phyloP scores from a whole-genome alignment of 1,140 invertebrate genomes.

The Ostrea denselamellosa region DNA sequence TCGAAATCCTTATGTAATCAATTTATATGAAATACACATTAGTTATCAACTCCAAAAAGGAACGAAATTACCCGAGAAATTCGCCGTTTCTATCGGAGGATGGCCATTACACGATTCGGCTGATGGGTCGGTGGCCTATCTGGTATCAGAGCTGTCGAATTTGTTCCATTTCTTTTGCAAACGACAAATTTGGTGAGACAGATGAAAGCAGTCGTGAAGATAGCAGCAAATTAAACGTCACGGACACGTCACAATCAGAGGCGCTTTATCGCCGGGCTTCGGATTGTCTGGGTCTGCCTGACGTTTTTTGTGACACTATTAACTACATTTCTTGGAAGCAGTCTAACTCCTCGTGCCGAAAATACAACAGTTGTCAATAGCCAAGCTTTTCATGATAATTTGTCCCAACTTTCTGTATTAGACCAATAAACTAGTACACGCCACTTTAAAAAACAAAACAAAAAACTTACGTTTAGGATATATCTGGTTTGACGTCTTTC shows the following conservation, averaged over 20 bases:
- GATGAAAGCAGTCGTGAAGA: constrained; percentile 34
- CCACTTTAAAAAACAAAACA: too few species aligned
- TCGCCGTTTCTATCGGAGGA: background rate
- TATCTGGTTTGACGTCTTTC: too few species aligned
- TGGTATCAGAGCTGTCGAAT: constrained; percentile 11
- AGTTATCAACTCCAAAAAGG: constrained; percentile 10
- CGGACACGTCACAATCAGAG: constrained; percentile 5
- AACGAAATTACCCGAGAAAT: constrained; percentile 9
- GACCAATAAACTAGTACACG: too few species aligned
- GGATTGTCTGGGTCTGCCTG: background rate
- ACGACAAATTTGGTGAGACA: constrained; percentile 37
- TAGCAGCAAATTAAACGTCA: constrained; percentile 38
- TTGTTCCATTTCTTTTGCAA: constrained; percentile 18
- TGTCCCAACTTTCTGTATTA: too few species aligned
- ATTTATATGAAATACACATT: constrained; percentile 6
- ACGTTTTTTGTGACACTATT: constrained; percentile 18
- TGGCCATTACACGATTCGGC: constrained; percentile 5
- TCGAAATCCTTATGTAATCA: constrained; percentile 14
- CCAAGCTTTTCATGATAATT: background rate
- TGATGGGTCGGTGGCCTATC: constrained; percentile 11
- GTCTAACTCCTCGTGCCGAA: background rate
- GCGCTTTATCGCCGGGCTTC: background rate
- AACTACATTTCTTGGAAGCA: background rate
- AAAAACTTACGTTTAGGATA: too few species aligned
- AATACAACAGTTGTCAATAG: constrained; percentile 28